These are phyloP conservation scores for Otolemur garnettii DNA, from an alignment of 2,113 vertebrate species.

Conservation along the genomic window DNA sequence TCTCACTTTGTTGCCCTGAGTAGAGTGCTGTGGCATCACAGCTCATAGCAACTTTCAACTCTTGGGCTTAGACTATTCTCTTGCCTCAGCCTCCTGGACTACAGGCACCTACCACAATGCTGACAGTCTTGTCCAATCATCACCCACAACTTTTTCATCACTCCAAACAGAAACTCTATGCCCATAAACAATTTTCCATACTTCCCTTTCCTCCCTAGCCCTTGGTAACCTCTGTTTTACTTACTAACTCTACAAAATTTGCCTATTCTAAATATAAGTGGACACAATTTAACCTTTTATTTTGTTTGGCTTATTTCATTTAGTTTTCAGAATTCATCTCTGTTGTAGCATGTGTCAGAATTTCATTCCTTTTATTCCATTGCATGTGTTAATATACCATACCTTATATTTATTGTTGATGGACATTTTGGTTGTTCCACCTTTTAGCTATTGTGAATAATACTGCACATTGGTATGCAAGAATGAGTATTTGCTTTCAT, in stretches of 20 bases:
- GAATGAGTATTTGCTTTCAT: not conserved
- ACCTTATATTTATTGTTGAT: not conserved
- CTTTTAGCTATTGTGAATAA: conserved; percentile 10
- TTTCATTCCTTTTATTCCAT: conserved; percentile 8
- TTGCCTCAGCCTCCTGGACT: no score
- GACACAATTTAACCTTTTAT: not conserved
- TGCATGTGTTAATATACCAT: not conserved
- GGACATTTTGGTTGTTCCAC: not conserved
- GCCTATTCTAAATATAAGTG: not conserved
- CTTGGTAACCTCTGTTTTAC: not conserved
- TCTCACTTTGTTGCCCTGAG: no score
- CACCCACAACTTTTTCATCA: not conserved
- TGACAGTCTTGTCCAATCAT: not conserved
- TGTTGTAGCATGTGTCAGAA: not conserved
- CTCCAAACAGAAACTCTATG: not conserved
- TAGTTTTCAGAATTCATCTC: not conserved
- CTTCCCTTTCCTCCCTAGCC: not conserved
- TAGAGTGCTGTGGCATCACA: no score
- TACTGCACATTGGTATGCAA: not conserved
- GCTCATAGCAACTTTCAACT: no score
- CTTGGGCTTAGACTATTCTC: no score
- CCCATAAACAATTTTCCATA: not conserved
- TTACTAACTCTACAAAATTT: not conserved
- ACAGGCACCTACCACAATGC: no score
- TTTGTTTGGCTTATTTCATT: not conserved